Base-by-base conservation (phyloP, 1,140 invertebrate species). In the Andricus grossulariae region DNA sequence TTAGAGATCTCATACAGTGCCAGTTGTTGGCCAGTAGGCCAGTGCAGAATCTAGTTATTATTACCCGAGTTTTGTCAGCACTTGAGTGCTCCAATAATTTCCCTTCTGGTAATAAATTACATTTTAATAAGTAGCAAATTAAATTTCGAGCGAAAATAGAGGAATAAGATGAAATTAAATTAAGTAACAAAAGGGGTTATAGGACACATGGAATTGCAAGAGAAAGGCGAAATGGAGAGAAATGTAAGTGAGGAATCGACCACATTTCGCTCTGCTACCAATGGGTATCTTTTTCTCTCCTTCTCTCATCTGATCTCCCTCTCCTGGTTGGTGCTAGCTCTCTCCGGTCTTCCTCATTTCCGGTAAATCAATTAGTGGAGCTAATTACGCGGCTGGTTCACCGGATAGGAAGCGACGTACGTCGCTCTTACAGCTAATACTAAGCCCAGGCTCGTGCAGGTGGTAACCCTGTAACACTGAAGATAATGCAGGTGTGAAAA, bases 351-450 rank as follows among this genome's bases (percentile, higher is more conserved):
- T 77, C 50, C 50, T 12, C 71, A 71, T 73, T 70, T 32, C 60
- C 74, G 71, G 50, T 77, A 77, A 80, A 81, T 84, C 82, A 84
- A 84, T 84, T 83, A 83, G 75, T 73, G 76, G 71, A 71, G 80
- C 76, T 82, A 84, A 84, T 84, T 84, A 81, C 79, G 66, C 76
- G 57, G 25, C 21, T 66, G 25, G 25, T 66, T 57, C 32, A 39
- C 57, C 19, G 55, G 21, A 57, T 57, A 19, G 55, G 18, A 25
- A 57, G 77, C 51, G 49, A 18, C 45, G n/a, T 49, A n/a, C 18
- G 19, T 57, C n/a, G 71, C 52, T 74, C 73, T 55, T 50, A 39
- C 75, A 52, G 57, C 57, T 32, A 66, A 66, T 2, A 21, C 21
- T 66, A 16, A 25, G 13, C n/a, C 10, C n/a, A 54, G 13, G 12